Evolutionary conservation across 2,113 vertebrate genomes (phyloP), one percentile per base, ranked within the genome.

Genomic region (Myrmophylax atrothorax): DNA sequence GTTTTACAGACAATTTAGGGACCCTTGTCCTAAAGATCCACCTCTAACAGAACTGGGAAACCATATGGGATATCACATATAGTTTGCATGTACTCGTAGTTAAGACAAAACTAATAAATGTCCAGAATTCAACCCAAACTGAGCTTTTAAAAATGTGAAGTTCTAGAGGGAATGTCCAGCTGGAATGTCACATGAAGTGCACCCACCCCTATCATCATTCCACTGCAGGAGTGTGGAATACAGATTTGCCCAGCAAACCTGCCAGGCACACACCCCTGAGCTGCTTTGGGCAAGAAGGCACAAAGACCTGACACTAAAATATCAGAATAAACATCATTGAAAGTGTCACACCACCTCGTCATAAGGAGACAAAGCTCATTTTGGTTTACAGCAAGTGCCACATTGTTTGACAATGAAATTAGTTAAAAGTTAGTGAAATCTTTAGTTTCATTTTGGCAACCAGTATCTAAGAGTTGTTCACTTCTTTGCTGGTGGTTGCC

Each of bases 1-100:
- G 29, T 40, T 58, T 60, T 10, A 37, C 12, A 47, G 49, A 66
- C 60, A 50, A 14, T 6, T 22, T 20, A 19, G 70, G 42, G 24
- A 50, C 2, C 42, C 20, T 4, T 20, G 7, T 9, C 38, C 42
- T 37, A 64, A 33, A 33, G 7, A 55, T 18, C 8, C 35, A 29
- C 33, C 40, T 19, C 8, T 17, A 28, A 47, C 3, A 1, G 26
- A n/a, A 38, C 26, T 8, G 26, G 20, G 58, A 80, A 88, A 46
- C 18, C 38, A 11, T 3, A 9, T 1, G 17, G 10, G 25, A 62
- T 2, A 6, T 58, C 40, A 40, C 47, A 29, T 3, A 70, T 3
- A 64, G 25, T 0, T 62, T 14, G 1, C 20, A 59, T 0, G 0
- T 31, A 31, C 12, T 66, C n/a, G 3, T 42, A 1, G 1, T 14